These are phyloP conservation scores for Leptinotarsa undecemlineata DNA, from an alignment of 1,140 invertebrate genomes.

Conservation along the genomic window DNA sequence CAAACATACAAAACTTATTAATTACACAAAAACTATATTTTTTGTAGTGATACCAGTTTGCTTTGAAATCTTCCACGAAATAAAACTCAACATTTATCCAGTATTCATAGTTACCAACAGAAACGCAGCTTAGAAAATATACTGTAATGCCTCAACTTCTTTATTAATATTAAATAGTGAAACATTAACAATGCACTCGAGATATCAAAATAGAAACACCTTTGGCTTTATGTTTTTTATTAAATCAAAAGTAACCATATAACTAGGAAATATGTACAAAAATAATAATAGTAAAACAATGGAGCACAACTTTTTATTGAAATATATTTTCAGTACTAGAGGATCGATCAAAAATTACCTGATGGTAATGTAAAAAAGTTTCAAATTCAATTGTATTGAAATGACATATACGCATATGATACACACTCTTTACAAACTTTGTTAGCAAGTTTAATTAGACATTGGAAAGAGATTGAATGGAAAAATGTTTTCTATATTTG, in stretches of 20 bases:
- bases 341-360: slow-evolving; percentile 12
- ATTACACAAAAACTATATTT: too few species aligned
- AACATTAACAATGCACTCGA: too few species aligned
- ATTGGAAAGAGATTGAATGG: neutral
- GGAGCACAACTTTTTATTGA: slow-evolving; percentile 24
- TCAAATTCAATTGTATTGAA: neutral
- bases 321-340: slow-evolving; percentile 16
- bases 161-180: too few species aligned
- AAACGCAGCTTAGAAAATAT: too few species aligned
- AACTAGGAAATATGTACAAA: slow-evolving; percentile 23
- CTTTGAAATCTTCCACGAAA: too few species aligned
- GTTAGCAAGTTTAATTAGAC: neutral
- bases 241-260: slow-evolving; percentile 29
- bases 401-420: slow-evolving; percentile 3
- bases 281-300: slow-evolving; percentile 21
- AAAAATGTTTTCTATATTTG: neutral
- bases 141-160: too few species aligned
- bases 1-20: too few species aligned
- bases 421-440: slow-evolving; percentile 11
- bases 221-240: slow-evolving; percentile 15
- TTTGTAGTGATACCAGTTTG: too few species aligned
- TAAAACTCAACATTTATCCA: too few species aligned
- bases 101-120: too few species aligned
- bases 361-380: slow-evolving; percentile 9
- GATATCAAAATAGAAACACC: neutral